Evolutionary conservation across 2,888 invertebrate genomes (phyloP).

Genomic region (Halictus ligatus): DNA sequence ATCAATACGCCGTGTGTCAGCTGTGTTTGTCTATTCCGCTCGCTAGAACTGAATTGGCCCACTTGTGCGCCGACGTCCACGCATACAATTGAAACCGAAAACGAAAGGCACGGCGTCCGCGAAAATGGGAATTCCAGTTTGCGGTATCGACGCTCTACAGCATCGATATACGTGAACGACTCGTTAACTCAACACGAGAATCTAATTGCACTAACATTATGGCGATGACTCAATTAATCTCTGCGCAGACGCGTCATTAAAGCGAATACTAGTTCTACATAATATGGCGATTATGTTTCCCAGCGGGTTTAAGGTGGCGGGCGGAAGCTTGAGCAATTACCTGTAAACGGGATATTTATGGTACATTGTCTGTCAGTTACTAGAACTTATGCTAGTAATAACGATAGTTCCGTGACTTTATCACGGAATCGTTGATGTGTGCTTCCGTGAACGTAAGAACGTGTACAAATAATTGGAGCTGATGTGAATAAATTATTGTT

Average conservation of each 20-base stretch:
- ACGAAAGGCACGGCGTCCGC: conserved; percentile 60
- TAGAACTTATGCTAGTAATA: neutral
- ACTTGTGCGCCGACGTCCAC: conserved; percentile 52
- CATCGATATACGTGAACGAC: neutral
- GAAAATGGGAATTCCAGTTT: conserved; percentile 21
- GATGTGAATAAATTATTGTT: too few relatives aligned
- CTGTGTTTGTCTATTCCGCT: neutral
- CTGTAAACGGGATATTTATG: neutral
- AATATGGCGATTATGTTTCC: neutral
- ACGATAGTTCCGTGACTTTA: neutral
- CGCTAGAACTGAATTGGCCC: conserved; percentile 41
- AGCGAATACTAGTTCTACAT: neutral
- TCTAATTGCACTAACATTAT: neutral
- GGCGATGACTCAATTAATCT: neutral
- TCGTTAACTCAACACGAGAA: neutral
- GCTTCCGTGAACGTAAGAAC: too few relatives aligned
- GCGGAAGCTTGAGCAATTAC: neutral
- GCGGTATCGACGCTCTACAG: neutral
- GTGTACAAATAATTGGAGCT: too few relatives aligned
- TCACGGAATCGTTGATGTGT: too few relatives aligned
- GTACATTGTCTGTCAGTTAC: neutral
- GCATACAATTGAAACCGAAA: conserved; percentile 59
- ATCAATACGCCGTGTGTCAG: neutral
- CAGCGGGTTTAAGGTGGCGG: neutral
- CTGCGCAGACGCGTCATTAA: neutral